Evolutionary conservation across 2,797 vertebrate genomes (phyloP), one percentile per base, ranked within the genome.

Genomic region (Acipenser transmontanus): DNA sequence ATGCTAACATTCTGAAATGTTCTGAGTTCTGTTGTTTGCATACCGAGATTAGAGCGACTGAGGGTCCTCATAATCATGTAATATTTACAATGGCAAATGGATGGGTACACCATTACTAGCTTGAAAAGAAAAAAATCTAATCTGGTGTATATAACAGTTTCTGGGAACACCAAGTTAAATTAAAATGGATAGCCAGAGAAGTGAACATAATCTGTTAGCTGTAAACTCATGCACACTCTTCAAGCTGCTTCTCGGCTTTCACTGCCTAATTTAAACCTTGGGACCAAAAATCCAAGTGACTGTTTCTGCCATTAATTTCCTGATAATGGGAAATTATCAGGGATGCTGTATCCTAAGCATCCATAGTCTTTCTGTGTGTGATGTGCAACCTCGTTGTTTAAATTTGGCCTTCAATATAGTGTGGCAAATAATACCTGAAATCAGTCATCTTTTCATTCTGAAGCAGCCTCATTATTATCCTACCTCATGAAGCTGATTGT

Each of bases 341-440:
- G 70, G 70, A 81, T 71, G 69, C 74, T 72, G 72, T 80, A 80
- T 80, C 79, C 54, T 67, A 75, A 71, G 70, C 72, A 74, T 81
- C 84, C 75, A 81, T 61, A 70, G 76, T 77, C 77, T 79, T 80
- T 74, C 74, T 77, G 82, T 78, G 78, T 74, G 66, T 82, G 74
- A 73, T 82, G 78, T 78, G 77, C 75, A 82, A 78, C 81, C 73
- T 87, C 80, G 87, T 89, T 82, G 84, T 87, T 80, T 84, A 49
- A 65, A 77, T 80, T 80, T 81, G 72, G 71, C 63, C 69, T 71
- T 70, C 34, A 34, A 4, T 34, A 34, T 34, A 34, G 34, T 34
- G 17, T 63, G 61, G 59, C 59, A 67, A 54, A 63, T 49, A 7
- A 10, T 63, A 68, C 52, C 67, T 68, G n/a, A 54, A 68, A 63